Evolutionary conservation across 1,140 invertebrate genomes (phyloP), one percentile per base, ranked within the genome.

Genomic region (Camponotus floridanus): DNA sequence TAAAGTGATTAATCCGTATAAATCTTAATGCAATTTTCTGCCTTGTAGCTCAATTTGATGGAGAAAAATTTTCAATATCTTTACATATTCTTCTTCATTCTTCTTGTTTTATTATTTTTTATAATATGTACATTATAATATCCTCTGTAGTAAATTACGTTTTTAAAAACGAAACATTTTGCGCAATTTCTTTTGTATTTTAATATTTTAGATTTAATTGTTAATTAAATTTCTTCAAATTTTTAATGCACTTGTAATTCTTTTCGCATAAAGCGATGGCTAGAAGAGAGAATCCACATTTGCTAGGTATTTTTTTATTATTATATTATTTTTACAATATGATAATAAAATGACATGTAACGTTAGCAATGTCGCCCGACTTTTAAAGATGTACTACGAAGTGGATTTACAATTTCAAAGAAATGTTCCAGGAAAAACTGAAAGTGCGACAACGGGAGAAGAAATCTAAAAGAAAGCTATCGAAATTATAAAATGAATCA

Each of bases 181-280:
- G 9, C 11, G 11, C n/a, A 59, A 11, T 15, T 51, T 51, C 11
- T 51, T 51, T 0, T 48, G 15, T 48, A 48, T 48, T 48, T 48
- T 15, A 48, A 48, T 45, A 11, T 45, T 11, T 45, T 45, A 42
- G 9, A 67, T 13, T 45, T 18, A 59, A 73, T 73, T 71, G 55
- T 42, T 42, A 65, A 73, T 7, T 26, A 36, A 74, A 21, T 11
- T 74, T 71, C n/a, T 71, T 57, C 2, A 73, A 73, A 15, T 48
- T 48, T 39, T 48, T 13, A 11, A 51, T 1, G 8, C 1, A 15
- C 13, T 26, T 74, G 15, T 33, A 3, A 21, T 55, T 55, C 21
- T 74, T 59, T 3, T 15, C 51, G n/a, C n/a, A 1, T 74, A 13
- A 15, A 21, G 36, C 33, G 39, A 57, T 11, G 13, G 3, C 13